A percentile compares a stretch with the other conserved stretches of the same genome.
phyloP scores from a whole-genome alignment of 2,888 invertebrate species.

The Volucella bombylans region DNA sequence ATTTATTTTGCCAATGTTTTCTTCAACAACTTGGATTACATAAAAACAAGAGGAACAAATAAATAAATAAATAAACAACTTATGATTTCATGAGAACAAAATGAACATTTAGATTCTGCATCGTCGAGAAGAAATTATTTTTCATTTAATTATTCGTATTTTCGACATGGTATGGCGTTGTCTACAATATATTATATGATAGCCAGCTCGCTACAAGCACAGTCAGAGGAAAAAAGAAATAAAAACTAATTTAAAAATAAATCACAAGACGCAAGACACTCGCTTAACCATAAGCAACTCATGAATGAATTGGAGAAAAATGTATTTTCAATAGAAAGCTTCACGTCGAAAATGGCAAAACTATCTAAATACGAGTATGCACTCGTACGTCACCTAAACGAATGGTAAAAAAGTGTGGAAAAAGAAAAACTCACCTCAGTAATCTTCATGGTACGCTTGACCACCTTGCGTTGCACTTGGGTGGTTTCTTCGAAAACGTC shows the following conservation, averaged over 20 bases:
- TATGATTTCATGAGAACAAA: conserved; percentile 41
- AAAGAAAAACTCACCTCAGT: conserved; percentile 79
- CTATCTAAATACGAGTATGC: not conserved
- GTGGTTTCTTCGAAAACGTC: conserved; percentile 82
- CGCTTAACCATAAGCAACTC: conserved; percentile 35
- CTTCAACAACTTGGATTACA: conserved; percentile 54
- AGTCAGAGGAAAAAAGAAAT: conserved; percentile 48
- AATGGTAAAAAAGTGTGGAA: too few relatives aligned
- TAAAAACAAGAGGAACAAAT: conserved; percentile 42
- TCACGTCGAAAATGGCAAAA: not conserved
- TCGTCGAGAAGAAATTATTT: conserved; percentile 22
- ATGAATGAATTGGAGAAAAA: conserved; percentile 48
- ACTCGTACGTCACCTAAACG: too few relatives aligned
- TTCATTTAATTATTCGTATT: conserved; percentile 22
- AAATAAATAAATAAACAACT: conserved; percentile 45
- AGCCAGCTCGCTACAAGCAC: too few relatives aligned
- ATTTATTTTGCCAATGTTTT: conserved; percentile 22
- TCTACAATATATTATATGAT: not conserved
- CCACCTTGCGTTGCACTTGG: conserved; percentile 81
- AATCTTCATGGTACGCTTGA: conserved; percentile 82
- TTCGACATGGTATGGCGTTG: conserved; percentile 36
- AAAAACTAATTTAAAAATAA: conserved; percentile 67
- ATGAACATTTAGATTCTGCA: conserved; percentile 1
- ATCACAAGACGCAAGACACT: conserved; percentile 35
- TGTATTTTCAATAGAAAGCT: not conserved